These are phyloP conservation scores for Coboldia fuscipes DNA, from an alignment of 1,140 invertebrate species.

Conservation along the genomic window DNA sequence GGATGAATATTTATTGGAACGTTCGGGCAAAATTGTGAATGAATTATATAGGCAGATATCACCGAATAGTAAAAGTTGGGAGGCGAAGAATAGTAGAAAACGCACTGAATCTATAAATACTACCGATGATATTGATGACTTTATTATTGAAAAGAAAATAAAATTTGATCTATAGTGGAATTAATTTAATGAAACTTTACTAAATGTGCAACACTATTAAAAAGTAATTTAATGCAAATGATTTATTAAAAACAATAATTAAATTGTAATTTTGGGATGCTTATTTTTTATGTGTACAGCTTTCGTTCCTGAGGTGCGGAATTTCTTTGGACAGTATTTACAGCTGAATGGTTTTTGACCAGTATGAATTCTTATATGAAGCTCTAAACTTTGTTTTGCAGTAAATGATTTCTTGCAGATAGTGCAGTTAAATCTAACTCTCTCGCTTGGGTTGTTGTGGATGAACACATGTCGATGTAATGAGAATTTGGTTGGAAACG, in stretches of 20 bases:
- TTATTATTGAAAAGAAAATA: conserved; percentile 17
- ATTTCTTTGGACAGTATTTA: conserved; percentile 28
- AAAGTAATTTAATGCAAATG: conserved; percentile 9
- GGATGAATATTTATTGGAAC: conserved; percentile 50
- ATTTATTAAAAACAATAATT: neutral
- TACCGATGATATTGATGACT: conserved; percentile 13
- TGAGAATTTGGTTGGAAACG: conserved; percentile 2
- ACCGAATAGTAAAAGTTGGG: conserved; percentile 18
- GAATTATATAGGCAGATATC: conserved; percentile 23
- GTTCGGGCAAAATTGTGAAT: conserved; percentile 21
- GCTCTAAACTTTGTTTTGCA: conserved; percentile 7
- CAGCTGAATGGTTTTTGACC: conserved; percentile 15
- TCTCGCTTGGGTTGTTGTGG: conserved; percentile 2
- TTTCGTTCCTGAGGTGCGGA: conserved; percentile 16
- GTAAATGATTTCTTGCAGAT: conserved; percentile 8
- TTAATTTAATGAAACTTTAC: too few species aligned
- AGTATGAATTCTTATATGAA: conserved; percentile 17
- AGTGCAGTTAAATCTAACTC: conserved; percentile 4
- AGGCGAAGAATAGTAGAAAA: conserved; percentile 16
- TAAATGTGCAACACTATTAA: conserved; percentile 9
- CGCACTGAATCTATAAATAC: conserved; percentile 17
- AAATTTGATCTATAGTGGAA: too few species aligned
- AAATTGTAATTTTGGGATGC: neutral
- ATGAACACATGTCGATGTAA: neutral
- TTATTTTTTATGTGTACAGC: neutral